Evolutionary conservation across 2,797 vertebrate species (phyloP).

Genomic region (Gymnocypris eckloni): DNA sequence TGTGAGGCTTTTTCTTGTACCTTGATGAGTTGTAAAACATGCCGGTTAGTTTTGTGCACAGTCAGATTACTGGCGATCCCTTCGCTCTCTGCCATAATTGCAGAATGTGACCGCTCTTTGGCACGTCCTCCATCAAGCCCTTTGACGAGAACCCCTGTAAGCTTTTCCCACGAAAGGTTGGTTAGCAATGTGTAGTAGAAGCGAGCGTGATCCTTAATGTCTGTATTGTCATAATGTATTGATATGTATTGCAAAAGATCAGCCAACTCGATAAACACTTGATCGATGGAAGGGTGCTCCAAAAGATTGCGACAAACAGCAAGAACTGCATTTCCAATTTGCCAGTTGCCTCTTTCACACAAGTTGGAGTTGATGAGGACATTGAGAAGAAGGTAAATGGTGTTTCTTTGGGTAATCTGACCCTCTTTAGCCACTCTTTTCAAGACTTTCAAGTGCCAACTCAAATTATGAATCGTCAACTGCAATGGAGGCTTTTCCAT

Average conservation of each 20-base stretch:
- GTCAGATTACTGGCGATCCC: constrained; percentile 78
- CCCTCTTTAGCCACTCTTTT: constrained; percentile 79
- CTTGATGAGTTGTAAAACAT: constrained; percentile 71
- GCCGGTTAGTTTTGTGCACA: constrained; percentile 69
- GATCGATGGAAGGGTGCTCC: constrained; percentile 75
- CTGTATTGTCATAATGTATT: constrained; percentile 77
- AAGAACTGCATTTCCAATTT: constrained; percentile 80
- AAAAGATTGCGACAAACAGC: constrained; percentile 82
- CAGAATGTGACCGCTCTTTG: constrained; percentile 76
- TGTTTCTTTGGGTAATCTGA: constrained; percentile 70
- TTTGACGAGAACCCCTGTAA: constrained; percentile 72
- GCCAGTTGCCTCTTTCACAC: constrained; percentile 76
- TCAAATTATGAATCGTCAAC: constrained; percentile 70
- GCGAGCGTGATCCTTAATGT: constrained; percentile 84
- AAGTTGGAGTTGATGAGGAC: constrained; percentile 67
- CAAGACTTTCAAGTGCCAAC: constrained; percentile 83
- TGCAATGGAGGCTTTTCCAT: constrained; percentile 63
- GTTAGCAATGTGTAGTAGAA: constrained; percentile 87
- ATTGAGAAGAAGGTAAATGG: constrained; percentile 76
- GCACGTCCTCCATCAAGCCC: constrained; percentile 71
- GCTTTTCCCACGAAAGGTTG: constrained; percentile 83
- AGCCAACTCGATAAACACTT: constrained; percentile 74
- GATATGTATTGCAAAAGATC: constrained; percentile 82
- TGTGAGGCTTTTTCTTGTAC: neutral
- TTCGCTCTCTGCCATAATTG: constrained; percentile 84